These are phyloP conservation scores for Drosophila percnosoma DNA, from an alignment of 2,888 invertebrate genomes.

Conservation along the genomic window DNA sequence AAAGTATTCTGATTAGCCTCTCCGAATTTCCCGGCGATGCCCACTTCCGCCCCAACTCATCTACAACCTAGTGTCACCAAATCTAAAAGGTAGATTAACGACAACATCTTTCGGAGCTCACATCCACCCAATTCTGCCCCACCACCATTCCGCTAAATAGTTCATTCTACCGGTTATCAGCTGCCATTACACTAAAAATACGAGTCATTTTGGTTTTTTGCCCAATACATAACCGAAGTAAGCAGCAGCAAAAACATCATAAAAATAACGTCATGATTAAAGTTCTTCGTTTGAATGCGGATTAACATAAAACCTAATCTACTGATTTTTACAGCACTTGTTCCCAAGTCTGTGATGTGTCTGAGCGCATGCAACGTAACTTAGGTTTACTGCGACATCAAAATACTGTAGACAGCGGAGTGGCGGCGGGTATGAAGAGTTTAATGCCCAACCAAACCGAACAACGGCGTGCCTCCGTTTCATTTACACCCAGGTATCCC, in stretches of 20 bases:
- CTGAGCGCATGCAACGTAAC: slow-evolving; percentile 88
- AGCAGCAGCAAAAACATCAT: background rate
- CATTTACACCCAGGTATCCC: slow-evolving; percentile 82
- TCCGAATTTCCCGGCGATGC: background rate
- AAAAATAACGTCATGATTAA: background rate
- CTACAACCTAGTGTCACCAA: background rate
- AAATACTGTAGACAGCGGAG: slow-evolving; percentile 88
- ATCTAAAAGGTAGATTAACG: background rate
- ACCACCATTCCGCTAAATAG: background rate
- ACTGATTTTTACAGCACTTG: slow-evolving; percentile 66
- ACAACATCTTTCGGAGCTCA: background rate
- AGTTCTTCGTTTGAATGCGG: background rate
- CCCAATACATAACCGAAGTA: background rate
- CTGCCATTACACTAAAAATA: background rate
- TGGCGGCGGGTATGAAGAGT: slow-evolving; percentile 85
- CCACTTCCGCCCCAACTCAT: background rate
- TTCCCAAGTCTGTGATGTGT: slow-evolving; percentile 89
- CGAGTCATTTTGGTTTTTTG: background rate
- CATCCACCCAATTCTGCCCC: background rate
- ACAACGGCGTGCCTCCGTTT: slow-evolving; percentile 84
- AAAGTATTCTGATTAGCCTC: background rate
- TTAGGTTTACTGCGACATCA: slow-evolving; percentile 88
- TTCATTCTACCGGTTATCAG: background rate
- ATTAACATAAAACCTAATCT: background rate
- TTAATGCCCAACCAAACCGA: slow-evolving; percentile 82